Evolutionary conservation across 1,140 invertebrate genomes (phyloP), one percentile per base, ranked within the genome.

Genomic region (Drosophila auraria): DNA sequence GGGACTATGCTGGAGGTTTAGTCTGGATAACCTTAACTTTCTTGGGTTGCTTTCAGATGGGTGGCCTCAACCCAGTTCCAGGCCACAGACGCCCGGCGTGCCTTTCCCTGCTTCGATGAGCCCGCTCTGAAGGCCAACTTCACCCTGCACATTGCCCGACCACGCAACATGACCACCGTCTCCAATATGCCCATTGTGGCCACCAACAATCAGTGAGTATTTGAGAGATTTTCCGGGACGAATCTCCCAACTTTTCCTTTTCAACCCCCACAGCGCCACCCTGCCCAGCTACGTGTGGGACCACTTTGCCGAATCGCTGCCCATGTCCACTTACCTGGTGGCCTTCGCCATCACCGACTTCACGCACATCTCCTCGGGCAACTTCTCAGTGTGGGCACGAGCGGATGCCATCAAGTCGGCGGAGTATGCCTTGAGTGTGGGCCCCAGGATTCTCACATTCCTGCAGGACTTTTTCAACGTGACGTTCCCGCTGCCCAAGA

Each of bases 51-150:
- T 25, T 61, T 0, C 83, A 97, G 96, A 93, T 97, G 96, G 96
- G 94, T 97, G 70, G 96, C 96, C 2, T 95, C 96, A 0, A 98
- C 98, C 1, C 98, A 99, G 93, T 99, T 99, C 92, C 97, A 99
- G 93, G 96, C 98, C 2, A 98, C 97, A 1, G 97, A 97, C 91
- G 98, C 98, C 0, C 94, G 98, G 33, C 94, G 95, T 70, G 97
- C 97, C 1, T 99, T 99, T 92, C 98, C 98, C 0, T 98, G 97
- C 93, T 98, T 98, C 93, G 98, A 99, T 93, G 98, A 99, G 91
- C 98, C 98, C 0, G 95, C 96, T 0, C 93, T 98, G n/a, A 99
- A 99, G 93, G 97, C 98, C 0, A 95, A 94, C 36, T 99, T 98
- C 78, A 95, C 96, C 63, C 95, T 97, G 60, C 96, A 95, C 79